These are phyloP conservation scores for Brachionus rotundiformis DNA, from an alignment of 1,140 invertebrate genomes.

Conservation along the genomic window DNA sequence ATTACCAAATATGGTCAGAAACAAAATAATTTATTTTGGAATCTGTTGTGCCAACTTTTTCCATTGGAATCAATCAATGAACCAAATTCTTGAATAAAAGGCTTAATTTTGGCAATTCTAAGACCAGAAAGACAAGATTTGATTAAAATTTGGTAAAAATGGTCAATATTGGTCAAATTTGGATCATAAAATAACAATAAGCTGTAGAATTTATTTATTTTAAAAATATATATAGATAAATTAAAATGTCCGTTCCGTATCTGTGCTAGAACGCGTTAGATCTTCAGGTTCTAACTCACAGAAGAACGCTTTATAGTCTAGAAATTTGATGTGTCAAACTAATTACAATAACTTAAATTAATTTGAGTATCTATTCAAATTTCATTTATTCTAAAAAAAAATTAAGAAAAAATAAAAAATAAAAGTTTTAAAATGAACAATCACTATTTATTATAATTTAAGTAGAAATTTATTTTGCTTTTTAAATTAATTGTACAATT, in stretches of 20 bases:
- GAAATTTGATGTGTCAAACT: slow-evolving; percentile 47
- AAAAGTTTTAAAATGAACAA: neutral
- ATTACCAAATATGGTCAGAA: too few relatives aligned
- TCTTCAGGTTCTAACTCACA: slow-evolving; percentile 36
- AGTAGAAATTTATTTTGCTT: slow-evolving; percentile 1
- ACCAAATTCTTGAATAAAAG: too few relatives aligned
- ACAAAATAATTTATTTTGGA: too few relatives aligned
- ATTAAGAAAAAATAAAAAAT: neutral
- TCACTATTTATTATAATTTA: neutral
- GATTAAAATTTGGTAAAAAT: too few relatives aligned
- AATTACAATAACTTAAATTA: slow-evolving; percentile 34
- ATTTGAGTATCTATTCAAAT: slow-evolving; percentile 45
- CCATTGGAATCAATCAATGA: too few relatives aligned
- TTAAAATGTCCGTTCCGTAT: slow-evolving; percentile 31
- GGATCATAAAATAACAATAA: too few relatives aligned
- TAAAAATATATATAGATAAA: too few relatives aligned
- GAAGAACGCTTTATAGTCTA: neutral
- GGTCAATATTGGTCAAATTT: too few relatives aligned
- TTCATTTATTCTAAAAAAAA: neutral
- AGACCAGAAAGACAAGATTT: too few relatives aligned
- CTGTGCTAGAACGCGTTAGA: slow-evolving; percentile 34
- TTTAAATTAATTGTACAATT: neutral
- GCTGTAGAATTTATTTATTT: too few relatives aligned
- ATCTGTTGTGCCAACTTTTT: too few relatives aligned
- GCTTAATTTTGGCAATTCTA: too few relatives aligned